phyloP scores from a whole-genome alignment of 1,140 invertebrate species.

The Octopus sinensis region DNA sequence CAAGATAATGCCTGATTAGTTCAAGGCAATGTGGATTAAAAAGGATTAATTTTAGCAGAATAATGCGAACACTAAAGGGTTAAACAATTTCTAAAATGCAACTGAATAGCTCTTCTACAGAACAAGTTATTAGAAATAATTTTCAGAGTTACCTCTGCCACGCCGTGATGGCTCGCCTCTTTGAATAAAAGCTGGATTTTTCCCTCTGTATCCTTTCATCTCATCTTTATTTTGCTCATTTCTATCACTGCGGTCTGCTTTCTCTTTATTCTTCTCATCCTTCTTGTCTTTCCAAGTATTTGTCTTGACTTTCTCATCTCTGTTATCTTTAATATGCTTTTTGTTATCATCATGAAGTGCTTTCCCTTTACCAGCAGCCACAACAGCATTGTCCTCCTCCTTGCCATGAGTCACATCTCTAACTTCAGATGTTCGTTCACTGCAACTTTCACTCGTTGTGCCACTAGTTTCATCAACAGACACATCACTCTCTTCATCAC shows the following conservation, averaged over 20 bases:
- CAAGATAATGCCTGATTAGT: too few relatives aligned
- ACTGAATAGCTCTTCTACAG: too few relatives aligned
- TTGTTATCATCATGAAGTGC: neutral
- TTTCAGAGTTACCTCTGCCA: conserved; percentile 40
- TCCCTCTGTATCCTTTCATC: conserved; percentile 15
- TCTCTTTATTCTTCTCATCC: conserved; percentile 30
- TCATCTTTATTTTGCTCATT: conserved; percentile 20
- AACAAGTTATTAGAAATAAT: too few relatives aligned
- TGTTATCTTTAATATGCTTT: neutral
- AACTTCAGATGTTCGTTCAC: conserved; percentile 32
- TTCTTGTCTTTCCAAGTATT: conserved; percentile 21
- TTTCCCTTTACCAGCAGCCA: conserved; percentile 12
- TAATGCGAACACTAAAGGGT: too few relatives aligned
- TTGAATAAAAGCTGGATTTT: conserved; percentile 63
- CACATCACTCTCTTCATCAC: conserved; percentile 53
- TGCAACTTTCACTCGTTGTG: conserved; percentile 38
- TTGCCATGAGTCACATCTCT: conserved; percentile 23
- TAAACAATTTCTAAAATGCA: too few relatives aligned
- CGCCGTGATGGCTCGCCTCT: conserved; percentile 73
- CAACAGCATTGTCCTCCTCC: conserved; percentile 24
- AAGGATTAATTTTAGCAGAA: too few relatives aligned
- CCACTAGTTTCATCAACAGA: conserved; percentile 52
- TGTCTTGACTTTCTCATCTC: conserved; percentile 4
- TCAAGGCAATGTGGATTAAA: too few relatives aligned
- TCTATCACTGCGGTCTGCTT: conserved; percentile 24